These are phyloP conservation scores for Ursus arctos DNA, from an alignment of 2,113 vertebrate species.

Conservation along the genomic window DNA sequence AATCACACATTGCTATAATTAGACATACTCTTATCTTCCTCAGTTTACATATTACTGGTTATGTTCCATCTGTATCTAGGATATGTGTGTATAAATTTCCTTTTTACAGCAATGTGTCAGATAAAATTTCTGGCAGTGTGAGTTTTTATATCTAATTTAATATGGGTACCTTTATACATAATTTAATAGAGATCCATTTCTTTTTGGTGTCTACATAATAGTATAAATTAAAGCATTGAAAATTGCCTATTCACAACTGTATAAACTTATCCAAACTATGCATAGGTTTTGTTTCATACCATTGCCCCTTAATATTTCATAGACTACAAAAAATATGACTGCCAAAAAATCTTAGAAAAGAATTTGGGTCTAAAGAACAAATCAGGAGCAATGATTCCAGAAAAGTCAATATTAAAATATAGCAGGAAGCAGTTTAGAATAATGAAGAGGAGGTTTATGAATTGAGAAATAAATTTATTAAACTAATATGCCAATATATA, in stretches of 20 bases:
- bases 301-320: constrained; percentile 3
- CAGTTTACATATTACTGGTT: not conserved
- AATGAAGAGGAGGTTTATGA: constrained; percentile 14
- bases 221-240: constrained; percentile 27
- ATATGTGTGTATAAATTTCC: not conserved
- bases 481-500: not conserved
- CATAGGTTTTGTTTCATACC: not conserved
- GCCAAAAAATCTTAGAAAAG: not conserved
- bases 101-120: constrained; percentile 20
- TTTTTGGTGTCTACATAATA: constrained; percentile 40
- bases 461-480: not conserved
- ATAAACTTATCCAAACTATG: constrained; percentile 25
- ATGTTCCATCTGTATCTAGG: not conserved
- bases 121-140: constrained; percentile 2
- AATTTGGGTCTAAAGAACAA: constrained; percentile 32
- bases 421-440: not conserved
- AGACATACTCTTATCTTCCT: not conserved
- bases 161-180: constrained; percentile 9
- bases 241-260: not conserved
- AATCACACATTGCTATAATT: not conserved
- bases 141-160: constrained; percentile 34
- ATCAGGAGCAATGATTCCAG: not conserved
- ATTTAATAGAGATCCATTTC: not conserved
- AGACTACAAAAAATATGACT: constrained; percentile 36
- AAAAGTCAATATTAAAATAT: constrained; percentile 32